A percentile compares a stretch with the other conserved stretches of the same genome.
Evolutionary conservation across 92 coral and sea anemone species (phyloP).

Genomic region (Zoanthus gigantus): DNA sequence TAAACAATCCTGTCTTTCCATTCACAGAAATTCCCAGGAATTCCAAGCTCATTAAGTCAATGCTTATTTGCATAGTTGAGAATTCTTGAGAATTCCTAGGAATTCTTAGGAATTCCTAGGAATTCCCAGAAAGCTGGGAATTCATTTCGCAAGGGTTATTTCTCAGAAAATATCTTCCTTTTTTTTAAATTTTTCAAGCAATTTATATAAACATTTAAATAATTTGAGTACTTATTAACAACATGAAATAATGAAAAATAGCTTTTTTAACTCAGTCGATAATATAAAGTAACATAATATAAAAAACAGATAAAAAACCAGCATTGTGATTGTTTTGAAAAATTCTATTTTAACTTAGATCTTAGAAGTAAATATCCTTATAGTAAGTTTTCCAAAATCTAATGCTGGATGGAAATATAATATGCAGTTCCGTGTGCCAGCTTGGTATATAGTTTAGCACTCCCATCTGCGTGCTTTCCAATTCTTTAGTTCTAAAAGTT

Average conservation of each 20-base stretch:
- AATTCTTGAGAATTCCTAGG: too few relatives aligned
- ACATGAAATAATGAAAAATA: conserved; percentile 15
- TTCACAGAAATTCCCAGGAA: too few relatives aligned
- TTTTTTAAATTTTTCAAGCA: conserved; percentile 6
- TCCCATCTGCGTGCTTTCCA: conserved; percentile 35
- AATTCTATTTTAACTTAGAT: conserved; percentile 15
- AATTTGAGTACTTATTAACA: conserved; percentile 16
- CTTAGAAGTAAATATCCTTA: conserved; percentile 4
- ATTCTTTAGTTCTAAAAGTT: conserved; percentile 29
- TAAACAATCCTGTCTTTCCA: too few relatives aligned
- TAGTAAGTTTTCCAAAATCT: not conserved
- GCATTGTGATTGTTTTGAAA: conserved; percentile 14
- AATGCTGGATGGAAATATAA: conserved; percentile 5
- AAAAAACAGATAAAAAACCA: not conserved
- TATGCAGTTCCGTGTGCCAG: not conserved
- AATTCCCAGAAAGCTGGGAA: too few relatives aligned
- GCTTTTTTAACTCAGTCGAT: not conserved
- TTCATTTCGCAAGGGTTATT: too few relatives aligned
- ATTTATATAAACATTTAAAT: conserved; percentile 1
- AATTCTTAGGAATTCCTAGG: too few relatives aligned
- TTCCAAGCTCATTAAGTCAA: too few relatives aligned
- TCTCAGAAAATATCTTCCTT: conserved; percentile 23
- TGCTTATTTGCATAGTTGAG: too few relatives aligned
- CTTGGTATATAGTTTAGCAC: conserved; percentile 13
- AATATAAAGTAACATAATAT: too few relatives aligned